phyloP scores from a whole-genome alignment of 1,140 invertebrate genomes.

The Pemphigus obesinymphae region DNA sequence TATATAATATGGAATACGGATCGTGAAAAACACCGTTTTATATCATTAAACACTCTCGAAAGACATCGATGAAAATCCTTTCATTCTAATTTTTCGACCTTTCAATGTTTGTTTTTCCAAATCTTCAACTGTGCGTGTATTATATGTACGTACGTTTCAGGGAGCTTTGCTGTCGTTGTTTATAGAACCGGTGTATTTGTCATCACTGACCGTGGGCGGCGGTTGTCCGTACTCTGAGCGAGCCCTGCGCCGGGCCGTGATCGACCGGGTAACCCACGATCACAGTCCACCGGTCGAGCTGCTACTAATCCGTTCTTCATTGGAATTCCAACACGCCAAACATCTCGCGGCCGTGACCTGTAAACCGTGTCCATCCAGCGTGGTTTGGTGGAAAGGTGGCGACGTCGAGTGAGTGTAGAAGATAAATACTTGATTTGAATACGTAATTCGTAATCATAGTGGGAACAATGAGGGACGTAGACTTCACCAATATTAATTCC shows the following conservation, averaged over 20 bases:
- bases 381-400: neutral
- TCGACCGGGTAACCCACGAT: neutral
- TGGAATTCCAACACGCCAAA: constrained; percentile 21
- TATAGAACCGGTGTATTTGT: constrained; percentile 8
- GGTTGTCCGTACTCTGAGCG: constrained; percentile 8
- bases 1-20: no score
- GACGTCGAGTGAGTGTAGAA: neutral
- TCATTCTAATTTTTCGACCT: no score
- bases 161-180: constrained; percentile 7
- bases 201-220: neutral
- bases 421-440: no score
- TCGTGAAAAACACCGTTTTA: no score
- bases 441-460: no score
- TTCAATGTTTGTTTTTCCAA: no score
- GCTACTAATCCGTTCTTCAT: neutral
- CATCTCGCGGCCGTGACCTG: neutral
- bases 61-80: no score
- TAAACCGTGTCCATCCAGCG: constrained; percentile 17
- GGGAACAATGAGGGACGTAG: no score
- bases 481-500: no score
- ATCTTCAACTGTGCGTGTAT: no score
- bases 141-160: constrained; percentile 52
- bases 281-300: neutral
- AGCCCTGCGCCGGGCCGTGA: neutral
- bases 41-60: no score